A percentile compares a stretch with the other conserved stretches of the same genome.
phyloP scores from a whole-genome alignment of 2,113 vertebrate species.

The Tautogolabrus adspersus region DNA sequence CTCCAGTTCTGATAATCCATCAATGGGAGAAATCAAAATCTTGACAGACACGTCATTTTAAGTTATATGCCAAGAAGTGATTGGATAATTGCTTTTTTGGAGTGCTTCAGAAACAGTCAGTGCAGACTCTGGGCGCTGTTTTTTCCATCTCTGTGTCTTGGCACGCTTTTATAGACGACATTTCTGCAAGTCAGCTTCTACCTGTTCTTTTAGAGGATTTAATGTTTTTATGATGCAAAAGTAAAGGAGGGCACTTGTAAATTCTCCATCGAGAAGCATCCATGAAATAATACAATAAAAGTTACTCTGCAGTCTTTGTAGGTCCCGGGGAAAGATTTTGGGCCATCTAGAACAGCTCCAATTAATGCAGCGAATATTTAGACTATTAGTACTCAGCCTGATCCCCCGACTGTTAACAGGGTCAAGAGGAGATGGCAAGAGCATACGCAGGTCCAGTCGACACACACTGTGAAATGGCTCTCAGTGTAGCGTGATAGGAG shows the following conservation, averaged over 20 bases:
- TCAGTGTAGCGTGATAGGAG: constrained; percentile 32
- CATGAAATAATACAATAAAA: too few species aligned
- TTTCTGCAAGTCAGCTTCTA: too few species aligned
- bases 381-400: not conserved
- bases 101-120: not conserved
- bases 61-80: not conserved
- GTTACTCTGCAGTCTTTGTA: not conserved
- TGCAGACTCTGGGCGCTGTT: not conserved
- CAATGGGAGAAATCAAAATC: not conserved
- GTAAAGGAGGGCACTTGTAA: not conserved
- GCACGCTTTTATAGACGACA: not conserved
- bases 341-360: too few species aligned
- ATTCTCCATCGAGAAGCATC: not conserved
- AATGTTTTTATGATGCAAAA: not conserved
- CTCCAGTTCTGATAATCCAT: not conserved
- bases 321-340: not conserved
- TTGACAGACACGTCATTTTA: not conserved
- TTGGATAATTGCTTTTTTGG: not conserved
- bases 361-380: not conserved
- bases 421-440: constrained; percentile 18
- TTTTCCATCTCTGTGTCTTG: not conserved
- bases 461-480: constrained; percentile 1
- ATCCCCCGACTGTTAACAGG: not conserved
- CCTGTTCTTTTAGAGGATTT: not conserved
- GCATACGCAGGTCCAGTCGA: constrained; percentile 28